Evolutionary conservation across 53 echinoderm and acorn worm genomes (phyloP), one percentile per base, ranked within the genome.

Genomic region (Luidia sarsii): DNA sequence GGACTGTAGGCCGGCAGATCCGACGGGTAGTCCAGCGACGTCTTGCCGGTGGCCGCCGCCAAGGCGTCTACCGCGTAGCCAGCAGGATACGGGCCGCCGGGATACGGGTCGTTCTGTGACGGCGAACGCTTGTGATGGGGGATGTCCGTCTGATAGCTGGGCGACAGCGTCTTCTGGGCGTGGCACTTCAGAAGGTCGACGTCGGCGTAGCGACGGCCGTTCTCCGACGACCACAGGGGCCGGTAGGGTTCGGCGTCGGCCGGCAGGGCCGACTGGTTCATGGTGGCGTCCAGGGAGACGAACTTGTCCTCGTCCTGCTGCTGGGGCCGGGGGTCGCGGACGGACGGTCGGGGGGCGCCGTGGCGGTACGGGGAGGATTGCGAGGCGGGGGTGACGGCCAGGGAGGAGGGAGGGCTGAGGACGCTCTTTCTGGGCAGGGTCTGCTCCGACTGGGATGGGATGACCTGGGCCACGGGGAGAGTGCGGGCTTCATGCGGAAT

Each of bases 381-480:
- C 1, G 35, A 36, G 38, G 41, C 43, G 18, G 77, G 30, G 28
- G 15, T 77, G 59, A 61, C 28, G 62, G 41, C 30, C 25, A 77
- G 39, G 45, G 60, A 50, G 41, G 77, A 77, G 3, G 77, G 59
- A 18, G 43, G 43, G 10, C 61, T 41, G 31, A 60, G 59, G 7
- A 33, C 6, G 43, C 32, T 77, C 48, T 59, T 61, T 37, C 62
- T 59, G 29, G 77, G 77, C 9, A 61, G 59, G 59, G 30, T 61
- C 77, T 72, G 72, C 22, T 77, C 59, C 7, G 77, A 59, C 33
- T 77, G 59, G n/a, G 77, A 77, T 4, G 83, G 83, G 24, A 61
- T 59, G 39, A 83, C 83, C 16, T 83, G 83, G 51, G 83, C 83
- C 16, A 83, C 71, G 16, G 83, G 83, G 35, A 71, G 83, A 32